These are phyloP conservation scores for Sebastes goodei DNA, from an alignment of 2,797 vertebrate species.

Conservation along the genomic window DNA sequence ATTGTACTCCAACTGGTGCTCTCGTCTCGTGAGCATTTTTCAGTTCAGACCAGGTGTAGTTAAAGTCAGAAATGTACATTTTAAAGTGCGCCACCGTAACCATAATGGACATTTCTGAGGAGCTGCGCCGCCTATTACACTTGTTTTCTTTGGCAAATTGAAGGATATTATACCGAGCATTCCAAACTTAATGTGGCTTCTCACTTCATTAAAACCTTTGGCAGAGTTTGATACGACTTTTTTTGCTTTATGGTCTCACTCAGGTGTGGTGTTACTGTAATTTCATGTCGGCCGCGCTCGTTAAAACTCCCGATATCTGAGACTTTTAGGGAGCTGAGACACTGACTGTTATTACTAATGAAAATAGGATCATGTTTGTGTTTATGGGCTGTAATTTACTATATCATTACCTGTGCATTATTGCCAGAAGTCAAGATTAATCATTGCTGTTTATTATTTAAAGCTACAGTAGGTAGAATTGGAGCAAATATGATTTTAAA, in stretches of 20 bases:
- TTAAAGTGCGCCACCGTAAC: neutral
- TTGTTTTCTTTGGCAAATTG: constrained; percentile 61
- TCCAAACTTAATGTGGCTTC: constrained; percentile 53
- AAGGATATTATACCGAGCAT: constrained; percentile 38
- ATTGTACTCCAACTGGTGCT: constrained; percentile 18
- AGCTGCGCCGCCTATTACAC: neutral
- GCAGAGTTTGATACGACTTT: constrained; percentile 21
- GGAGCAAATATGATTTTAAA: too few species aligned
- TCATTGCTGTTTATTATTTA: neutral
- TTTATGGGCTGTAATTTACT: neutral
- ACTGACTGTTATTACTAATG: neutral
- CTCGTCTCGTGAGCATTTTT: neutral
- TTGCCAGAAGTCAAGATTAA: neutral
- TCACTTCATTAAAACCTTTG: constrained; percentile 62
- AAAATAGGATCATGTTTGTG: neutral
- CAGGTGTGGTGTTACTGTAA: constrained; percentile 56
- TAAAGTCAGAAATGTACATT: neutral
- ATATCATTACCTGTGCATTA: neutral
- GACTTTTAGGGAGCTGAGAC: neutral
- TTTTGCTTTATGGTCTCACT: constrained; percentile 35
- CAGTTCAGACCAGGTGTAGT: constrained; percentile 23
- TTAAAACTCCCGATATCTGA: constrained; percentile 48
- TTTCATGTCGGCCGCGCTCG: constrained; percentile 11
- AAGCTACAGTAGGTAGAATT: too few species aligned
- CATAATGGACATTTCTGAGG: constrained; percentile 33